phyloP scores from a whole-genome alignment of 2,888 invertebrate genomes.

The Leucozona laternaria region DNA sequence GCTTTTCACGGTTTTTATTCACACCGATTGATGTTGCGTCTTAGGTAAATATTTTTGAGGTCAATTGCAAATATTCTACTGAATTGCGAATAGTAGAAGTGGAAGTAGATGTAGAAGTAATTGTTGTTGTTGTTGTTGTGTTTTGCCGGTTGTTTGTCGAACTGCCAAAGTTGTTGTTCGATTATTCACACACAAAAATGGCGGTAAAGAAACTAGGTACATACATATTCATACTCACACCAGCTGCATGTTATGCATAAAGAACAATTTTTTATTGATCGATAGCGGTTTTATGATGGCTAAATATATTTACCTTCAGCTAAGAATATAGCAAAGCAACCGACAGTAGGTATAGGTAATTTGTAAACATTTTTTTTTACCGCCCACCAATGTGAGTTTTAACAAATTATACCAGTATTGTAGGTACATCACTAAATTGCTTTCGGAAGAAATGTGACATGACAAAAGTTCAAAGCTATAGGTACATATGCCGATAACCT shows the following conservation, averaged over 20 bases:
- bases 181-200: constrained; percentile 31
- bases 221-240: too few species aligned
- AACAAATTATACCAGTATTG: neutral
- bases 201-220: neutral
- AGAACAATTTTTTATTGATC: constrained; percentile 55
- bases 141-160: constrained; percentile 38
- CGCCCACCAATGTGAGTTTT: neutral
- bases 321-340: constrained; percentile 2
- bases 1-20: constrained; percentile 70
- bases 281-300: constrained; percentile 58
- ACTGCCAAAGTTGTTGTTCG: constrained; percentile 34
- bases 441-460: neutral
- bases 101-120: neutral
- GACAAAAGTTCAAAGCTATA: neutral
- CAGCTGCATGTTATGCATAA: neutral
- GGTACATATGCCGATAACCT: neutral
- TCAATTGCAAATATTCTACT: constrained; percentile 65
- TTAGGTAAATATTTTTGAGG: constrained; percentile 64
- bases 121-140: constrained; percentile 20
- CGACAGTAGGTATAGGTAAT: constrained; percentile 26
- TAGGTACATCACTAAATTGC: neutral
- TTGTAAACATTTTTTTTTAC: neutral
- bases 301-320: constrained; percentile 46
- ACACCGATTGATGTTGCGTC: constrained; percentile 49
- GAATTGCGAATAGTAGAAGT: neutral